A percentile compares a stretch with the other conserved stretches of the same genome.
phyloP scores from a whole-genome alignment of 2,888 invertebrate genomes.

The Sepioteuthis lessoniana region DNA sequence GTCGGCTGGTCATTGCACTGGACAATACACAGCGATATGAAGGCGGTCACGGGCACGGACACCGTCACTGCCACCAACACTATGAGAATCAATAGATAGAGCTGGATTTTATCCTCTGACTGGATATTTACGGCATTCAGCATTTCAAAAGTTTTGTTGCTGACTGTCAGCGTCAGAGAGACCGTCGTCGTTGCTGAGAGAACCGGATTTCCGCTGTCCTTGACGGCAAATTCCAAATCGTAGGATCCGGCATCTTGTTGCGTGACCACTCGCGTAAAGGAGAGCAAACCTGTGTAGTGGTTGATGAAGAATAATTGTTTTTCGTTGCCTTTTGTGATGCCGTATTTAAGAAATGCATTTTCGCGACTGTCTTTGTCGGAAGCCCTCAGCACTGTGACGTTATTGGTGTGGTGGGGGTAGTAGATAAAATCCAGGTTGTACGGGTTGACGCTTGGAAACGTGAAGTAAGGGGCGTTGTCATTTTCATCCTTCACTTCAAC shows the following conservation, averaged over 20 bases:
- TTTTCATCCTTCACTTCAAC: neutral
- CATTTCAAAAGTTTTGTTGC: neutral
- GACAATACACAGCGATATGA: conserved; percentile 23
- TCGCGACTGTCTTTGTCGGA: neutral
- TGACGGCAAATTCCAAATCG: neutral
- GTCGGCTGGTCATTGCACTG: conserved; percentile 9
- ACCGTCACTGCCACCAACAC: conserved; percentile 14
- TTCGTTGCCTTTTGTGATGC: neutral
- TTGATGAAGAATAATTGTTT: neutral
- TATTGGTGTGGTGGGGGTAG: neutral
- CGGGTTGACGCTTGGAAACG: neutral
- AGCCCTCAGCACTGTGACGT: conserved; percentile 3
- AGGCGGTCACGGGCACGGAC: conserved; percentile 10
- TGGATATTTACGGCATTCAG: neutral
- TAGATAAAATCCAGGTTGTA: conserved; percentile 4
- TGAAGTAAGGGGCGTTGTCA: neutral
- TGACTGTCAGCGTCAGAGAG: neutral
- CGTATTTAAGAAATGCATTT: neutral
- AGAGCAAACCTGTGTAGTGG: neutral
- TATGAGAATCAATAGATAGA: neutral
- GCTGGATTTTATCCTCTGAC: conserved; percentile 21
- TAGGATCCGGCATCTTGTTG: neutral
- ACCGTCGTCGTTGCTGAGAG: neutral
- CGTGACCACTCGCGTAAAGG: neutral
- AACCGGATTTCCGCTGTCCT: neutral